These are phyloP conservation scores for Urocyon cinereoargenteus DNA, from an alignment of 2,797 vertebrate species.

Conservation along the genomic window DNA sequence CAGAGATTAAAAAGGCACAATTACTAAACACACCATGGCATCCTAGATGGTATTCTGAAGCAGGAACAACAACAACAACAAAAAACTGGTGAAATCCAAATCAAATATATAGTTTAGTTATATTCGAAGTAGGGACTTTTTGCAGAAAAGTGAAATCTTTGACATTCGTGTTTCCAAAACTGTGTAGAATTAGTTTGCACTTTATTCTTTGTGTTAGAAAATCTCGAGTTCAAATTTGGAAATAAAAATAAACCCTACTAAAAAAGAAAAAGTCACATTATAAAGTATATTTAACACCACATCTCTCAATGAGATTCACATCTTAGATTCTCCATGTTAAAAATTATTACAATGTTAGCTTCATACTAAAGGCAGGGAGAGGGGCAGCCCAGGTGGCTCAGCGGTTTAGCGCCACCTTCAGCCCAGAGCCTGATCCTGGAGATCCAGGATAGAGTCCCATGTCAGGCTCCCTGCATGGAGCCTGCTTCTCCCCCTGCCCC, in stretches of 20 bases:
- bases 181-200: not conserved
- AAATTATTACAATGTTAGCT: not conserved
- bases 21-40: too few relatives aligned
- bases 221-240: not conserved
- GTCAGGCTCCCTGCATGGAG: too few relatives aligned
- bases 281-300: not conserved
- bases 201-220: not conserved
- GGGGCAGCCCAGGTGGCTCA: too few relatives aligned
- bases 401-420: too few relatives aligned
- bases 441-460: too few relatives aligned
- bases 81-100: not conserved
- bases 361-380: not conserved
- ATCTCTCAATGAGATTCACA: not conserved
- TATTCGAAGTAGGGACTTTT: not conserved
- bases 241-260: not conserved
- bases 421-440: too few relatives aligned
- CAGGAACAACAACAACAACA: not conserved
- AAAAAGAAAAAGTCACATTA: not conserved
- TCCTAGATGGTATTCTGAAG: not conserved
- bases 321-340: not conserved
- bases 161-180: not conserved
- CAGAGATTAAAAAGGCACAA: not conserved
- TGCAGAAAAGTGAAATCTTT: not conserved
- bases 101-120: not conserved
- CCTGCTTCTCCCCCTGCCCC: too few relatives aligned